These are phyloP conservation scores for Calephelis perditalis DNA, from an alignment of 2,888 invertebrate species.

Conservation along the genomic window DNA sequence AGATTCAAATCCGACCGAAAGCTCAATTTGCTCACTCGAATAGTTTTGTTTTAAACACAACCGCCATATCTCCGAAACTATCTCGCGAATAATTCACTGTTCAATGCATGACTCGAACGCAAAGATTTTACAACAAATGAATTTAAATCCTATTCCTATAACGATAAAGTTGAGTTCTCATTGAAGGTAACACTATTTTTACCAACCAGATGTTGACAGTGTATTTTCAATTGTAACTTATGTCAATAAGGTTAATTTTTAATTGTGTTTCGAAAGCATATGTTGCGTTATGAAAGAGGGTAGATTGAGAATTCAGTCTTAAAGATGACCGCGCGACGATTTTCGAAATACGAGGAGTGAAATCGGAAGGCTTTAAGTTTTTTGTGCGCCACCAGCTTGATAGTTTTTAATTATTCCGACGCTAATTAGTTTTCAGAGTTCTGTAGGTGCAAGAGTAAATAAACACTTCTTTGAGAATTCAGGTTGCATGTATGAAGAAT, in stretches of 20 bases:
- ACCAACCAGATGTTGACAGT: slow-evolving; percentile 16
- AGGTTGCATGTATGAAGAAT: no score
- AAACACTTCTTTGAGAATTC: no score
- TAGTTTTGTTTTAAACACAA: slow-evolving; percentile 61
- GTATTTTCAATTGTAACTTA: slow-evolving; percentile 23
- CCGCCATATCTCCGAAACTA: slow-evolving; percentile 62
- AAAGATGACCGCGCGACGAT: slow-evolving; percentile 59
- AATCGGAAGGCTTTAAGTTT: slow-evolving; percentile 60
- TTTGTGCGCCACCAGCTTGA: slow-evolving; percentile 53
- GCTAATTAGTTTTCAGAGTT: slow-evolving; percentile 60
- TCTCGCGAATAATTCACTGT: slow-evolving; percentile 63
- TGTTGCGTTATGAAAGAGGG: slow-evolving; percentile 27
- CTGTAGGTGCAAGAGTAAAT: slow-evolving; percentile 20
- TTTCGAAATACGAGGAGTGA: slow-evolving; percentile 74
- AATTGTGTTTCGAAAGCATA: slow-evolving; percentile 18
- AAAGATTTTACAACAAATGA: slow-evolving; percentile 22
- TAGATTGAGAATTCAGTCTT: slow-evolving; percentile 45
- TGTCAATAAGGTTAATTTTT: slow-evolving; percentile 24
- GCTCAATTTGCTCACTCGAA: slow-evolving; percentile 64
- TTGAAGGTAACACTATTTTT: slow-evolving; percentile 12
- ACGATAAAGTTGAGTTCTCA: slow-evolving; percentile 16
- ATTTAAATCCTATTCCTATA: slow-evolving; percentile 17
- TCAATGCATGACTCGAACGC: slow-evolving; percentile 36
- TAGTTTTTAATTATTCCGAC: slow-evolving; percentile 64
- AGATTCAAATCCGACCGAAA: slow-evolving; percentile 49